Base-by-base conservation (phyloP, 2,888 invertebrate genomes). In the Chloromyia formosa region DNA sequence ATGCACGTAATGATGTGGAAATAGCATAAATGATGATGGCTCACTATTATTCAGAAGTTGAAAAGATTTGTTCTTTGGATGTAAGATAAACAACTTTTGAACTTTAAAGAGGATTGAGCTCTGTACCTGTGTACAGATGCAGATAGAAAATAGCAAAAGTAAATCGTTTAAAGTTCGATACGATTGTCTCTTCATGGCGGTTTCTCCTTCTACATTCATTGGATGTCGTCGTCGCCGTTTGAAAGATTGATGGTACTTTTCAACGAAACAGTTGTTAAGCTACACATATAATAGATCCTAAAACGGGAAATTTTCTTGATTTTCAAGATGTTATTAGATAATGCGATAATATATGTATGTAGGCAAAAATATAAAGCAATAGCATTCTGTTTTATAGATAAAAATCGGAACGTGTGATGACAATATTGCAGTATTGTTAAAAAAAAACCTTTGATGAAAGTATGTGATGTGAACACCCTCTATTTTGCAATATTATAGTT, bases 1-100 rank as follows among this genome's bases (percentile, higher is more conserved):
- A 75, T 75, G 74, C 75, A 56, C 71, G 75, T 75, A 74, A 75
- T 75, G 75, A 75, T 75, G 75, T 75, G 75, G 75, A 75, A 75
- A 75, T 74, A 73, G 73, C 61, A 73, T 61, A 73, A 73, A 73
- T 73, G 73, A 73, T 73, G 73, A 73, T 73, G 58, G 73, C 73
- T 73, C 60, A 73, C 73, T 61, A 73, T 73, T 73, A 73, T 61
- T 73, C 73, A 73, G 61, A 73, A 61, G 73, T 73, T 40, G 35
- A 71, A 71, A 27, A 71, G 58, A 71, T 71, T 71, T 71, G 71
- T 71, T 71, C 71, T 56, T 58, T 40, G 56, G 58, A 71, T 58
- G 71, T 71, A 56, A 71, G 71, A 66, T 66, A 66, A 66, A 66
- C 66, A 66, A 66, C 66, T 66, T 49, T 66, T 66, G 66, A 66